Percentiles rank a stretch among this genome's conserved stretches.
Conservation (phyloP, 2,113 vertebrate genomes). For the Penelope pileata region DNA sequence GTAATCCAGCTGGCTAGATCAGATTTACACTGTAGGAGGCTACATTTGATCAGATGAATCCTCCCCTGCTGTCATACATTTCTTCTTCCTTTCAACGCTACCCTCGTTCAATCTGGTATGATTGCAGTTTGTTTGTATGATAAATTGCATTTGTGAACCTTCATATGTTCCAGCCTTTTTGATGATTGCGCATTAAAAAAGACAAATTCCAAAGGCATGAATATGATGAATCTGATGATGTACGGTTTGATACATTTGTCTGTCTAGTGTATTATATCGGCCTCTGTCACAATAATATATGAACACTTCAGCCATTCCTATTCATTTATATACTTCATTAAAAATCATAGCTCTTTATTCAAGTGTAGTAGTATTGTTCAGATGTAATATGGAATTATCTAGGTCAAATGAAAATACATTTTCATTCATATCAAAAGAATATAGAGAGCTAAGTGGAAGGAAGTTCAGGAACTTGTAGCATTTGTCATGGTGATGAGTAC, state of each 20-base stretch:
- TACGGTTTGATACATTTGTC: not conserved
- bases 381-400: not conserved
- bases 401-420: not conserved
- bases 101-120: not conserved
- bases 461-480: not conserved
- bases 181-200: constrained; percentile 18
- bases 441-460: not conserved
- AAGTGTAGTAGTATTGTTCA: not conserved
- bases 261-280: not conserved
- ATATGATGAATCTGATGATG: not conserved
- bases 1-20: constrained; percentile 47
- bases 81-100: constrained; percentile 37
- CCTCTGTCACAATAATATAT: not conserved
- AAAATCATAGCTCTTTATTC: not conserved
- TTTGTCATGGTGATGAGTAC: not conserved
- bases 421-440: not conserved
- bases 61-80: constrained; percentile 24
- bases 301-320: not conserved
- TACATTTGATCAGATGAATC: constrained; percentile 51
- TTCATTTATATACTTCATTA: not conserved
- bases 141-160: constrained; percentile 5
- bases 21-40: constrained; percentile 55
- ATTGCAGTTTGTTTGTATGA: not conserved
- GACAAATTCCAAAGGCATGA: not conserved
- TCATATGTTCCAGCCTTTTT: not conserved